Base-by-base conservation (phyloP, 2,888 invertebrate genomes). In the Diarsia rubi region DNA sequence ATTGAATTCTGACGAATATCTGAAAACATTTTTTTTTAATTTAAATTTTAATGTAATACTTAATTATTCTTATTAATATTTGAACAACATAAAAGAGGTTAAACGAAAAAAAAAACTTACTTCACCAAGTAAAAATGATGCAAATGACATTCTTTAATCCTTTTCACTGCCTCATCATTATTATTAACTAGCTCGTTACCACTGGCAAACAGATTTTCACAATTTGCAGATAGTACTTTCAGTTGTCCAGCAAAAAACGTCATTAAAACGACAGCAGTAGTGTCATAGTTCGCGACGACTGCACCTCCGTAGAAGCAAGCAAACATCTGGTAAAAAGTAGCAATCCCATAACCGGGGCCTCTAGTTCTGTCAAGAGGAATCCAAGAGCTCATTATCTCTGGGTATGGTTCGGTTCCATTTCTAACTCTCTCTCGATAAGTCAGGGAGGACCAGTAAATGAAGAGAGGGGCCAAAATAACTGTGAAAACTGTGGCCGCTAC, bases 321-420 rank as follows among this genome's bases (percentile, higher is more conserved):
- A 37, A 92, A 73, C 0, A 89, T 75, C 59, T 96, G 95, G 62
- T 91, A 89, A 8, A 93, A 14, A 73, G 89, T 80, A 54, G 91
- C 82, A 1, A 90, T 31, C 89, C 91, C 93, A 86, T 94, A 96
- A 0, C 95, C 95, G 2, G 82, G 73, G 0, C 94, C 93, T 75
- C 84, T 87, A 0, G 92, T 87, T 78, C 90, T 93, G 72, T 96
- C 92, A 73, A 94, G 94, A 4, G 95, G 95, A 3, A 91, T 81
- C 95, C 95, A 96, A 3, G 95, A 94, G 67, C 95, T 95, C 88
- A 95, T 89, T 70, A 95, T 94, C 87, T 95, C 95, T 59, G 96
- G 95, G 87, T 93, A 94, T 3, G 92, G 87, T 9, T 76, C 37
- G 6, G 90, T 86, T 2, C 91, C 93, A 78, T 94, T 93, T 37